Evolutionary conservation across 1,140 invertebrate species (phyloP), one percentile per base, ranked within the genome.

Genomic region (Tetramorium parvispinum): DNA sequence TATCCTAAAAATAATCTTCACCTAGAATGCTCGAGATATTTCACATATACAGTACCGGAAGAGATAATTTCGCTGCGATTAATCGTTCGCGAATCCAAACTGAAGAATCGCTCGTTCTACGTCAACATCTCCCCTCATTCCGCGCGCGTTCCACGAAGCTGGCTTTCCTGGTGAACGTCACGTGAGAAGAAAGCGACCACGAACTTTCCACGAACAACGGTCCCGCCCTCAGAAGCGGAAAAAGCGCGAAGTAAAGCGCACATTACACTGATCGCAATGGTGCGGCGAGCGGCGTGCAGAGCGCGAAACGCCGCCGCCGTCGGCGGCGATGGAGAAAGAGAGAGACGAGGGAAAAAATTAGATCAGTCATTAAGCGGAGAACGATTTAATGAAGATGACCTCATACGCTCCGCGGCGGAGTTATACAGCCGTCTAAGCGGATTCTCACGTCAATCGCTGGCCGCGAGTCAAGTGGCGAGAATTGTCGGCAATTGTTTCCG

Each of bases 401-500:
- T 95, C 94, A 95, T 94, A 94, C 93, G 91, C 93, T 89, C 89
- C 91, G 93, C 91, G 91, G 91, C 89, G 91, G 86, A 93, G 91
- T 93, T 86, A 76, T 88, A 91, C 89, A 70, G 91, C 89, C 85
- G 87, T 93, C 92, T 93, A 92, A 94, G 93, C 94, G 93, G 93
- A 94, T 95, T 95, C 95, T 95, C 95, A 95, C 95, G 95, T 93
- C 94, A 95, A 95, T 95, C 94, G 94, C 91, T 92, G 91, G 93
- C 92, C 92, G 93, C 94, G 94, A 94, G 94, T 94, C 93, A 95
- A 95, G 94, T 95, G 95, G 94, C 94, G 93, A 91, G 95, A 95
- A 95, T 95, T 95, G 94, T 93, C 94, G 95, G 93, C 95, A 95
- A 95, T 95, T 95, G 94, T 95, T 95, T 95, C 94, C 95, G 94